These are phyloP conservation scores for Borostomias antarcticus DNA, from an alignment of 2,797 vertebrate genomes.

Conservation along the genomic window DNA sequence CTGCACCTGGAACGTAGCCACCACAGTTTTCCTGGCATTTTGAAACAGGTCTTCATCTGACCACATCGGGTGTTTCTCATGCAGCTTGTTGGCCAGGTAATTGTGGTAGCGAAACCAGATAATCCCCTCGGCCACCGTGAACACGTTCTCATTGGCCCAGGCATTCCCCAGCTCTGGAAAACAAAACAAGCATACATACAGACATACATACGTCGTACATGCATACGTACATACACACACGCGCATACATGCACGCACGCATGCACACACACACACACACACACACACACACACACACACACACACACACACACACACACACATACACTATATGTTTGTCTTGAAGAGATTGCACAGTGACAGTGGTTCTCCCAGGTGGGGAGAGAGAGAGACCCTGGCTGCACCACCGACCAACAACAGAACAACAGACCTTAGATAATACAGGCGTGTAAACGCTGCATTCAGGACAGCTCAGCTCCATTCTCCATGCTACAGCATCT, in stretches of 20 bases:
- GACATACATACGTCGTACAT: too few species aligned
- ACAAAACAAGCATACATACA: slow-evolving; percentile 31
- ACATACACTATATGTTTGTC: too few species aligned
- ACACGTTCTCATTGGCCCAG: slow-evolving; percentile 91
- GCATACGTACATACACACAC: too few species aligned
- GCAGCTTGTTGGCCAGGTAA: slow-evolving; percentile 76
- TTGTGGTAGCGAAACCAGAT: slow-evolving; percentile 98
- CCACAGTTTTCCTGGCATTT: slow-evolving; percentile 87
- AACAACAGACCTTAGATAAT: slow-evolving; percentile 45
- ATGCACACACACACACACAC: too few species aligned
- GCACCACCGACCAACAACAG: slow-evolving; percentile 36
- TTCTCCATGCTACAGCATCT: slow-evolving; percentile 39
- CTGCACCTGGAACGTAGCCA: slow-evolving; percentile 92
- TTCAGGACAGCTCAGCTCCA: slow-evolving; percentile 32
- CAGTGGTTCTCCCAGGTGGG: slow-evolving; percentile 17
- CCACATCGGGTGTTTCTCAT: slow-evolving; percentile 77
- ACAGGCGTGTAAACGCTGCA: slow-evolving; percentile 60
- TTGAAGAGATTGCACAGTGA: too few species aligned
- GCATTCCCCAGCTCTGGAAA: slow-evolving; percentile 88
- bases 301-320: too few species aligned
- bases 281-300: too few species aligned
- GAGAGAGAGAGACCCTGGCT: slow-evolving; percentile 42
- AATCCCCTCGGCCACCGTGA: slow-evolving; percentile 87
- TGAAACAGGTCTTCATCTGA: slow-evolving; percentile 94
- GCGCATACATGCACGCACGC: too few species aligned